Conservation (phyloP, 1,140 invertebrate species). For the Macrosteles quadrilineatus region DNA sequence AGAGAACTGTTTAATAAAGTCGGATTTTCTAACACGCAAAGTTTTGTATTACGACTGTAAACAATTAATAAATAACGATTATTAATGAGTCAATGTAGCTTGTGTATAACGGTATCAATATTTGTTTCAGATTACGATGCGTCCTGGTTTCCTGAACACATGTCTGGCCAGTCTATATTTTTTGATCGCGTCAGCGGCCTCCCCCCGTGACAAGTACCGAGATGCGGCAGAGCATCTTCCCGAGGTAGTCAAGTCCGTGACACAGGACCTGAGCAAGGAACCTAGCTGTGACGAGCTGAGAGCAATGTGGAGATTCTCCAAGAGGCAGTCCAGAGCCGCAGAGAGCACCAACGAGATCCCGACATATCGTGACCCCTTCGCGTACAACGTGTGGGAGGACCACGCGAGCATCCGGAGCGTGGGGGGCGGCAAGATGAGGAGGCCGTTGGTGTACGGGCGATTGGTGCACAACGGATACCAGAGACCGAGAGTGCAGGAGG, state of each 20-base stretch:
- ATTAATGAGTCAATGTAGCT: too few species aligned
- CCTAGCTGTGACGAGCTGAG: conserved; percentile 84
- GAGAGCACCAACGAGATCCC: conserved; percentile 84
- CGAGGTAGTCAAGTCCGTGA: conserved; percentile 7
- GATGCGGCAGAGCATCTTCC: not conserved
- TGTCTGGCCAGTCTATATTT: conserved; percentile 34
- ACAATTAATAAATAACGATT: too few species aligned
- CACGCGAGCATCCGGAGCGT: conserved; percentile 37
- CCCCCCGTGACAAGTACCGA: conserved; percentile 29
- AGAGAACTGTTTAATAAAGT: too few species aligned
- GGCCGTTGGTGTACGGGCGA: conserved; percentile 59
- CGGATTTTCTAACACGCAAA: too few species aligned
- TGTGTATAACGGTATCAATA: too few species aligned
- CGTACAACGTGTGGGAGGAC: conserved; percentile 74
- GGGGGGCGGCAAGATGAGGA: conserved; percentile 44
- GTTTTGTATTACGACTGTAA: too few species aligned
- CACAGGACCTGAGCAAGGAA: conserved; percentile 56
- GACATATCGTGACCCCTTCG: conserved; percentile 75
- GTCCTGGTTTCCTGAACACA: conserved; percentile 31
- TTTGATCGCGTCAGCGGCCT: conserved; percentile 32
- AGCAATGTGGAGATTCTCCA: conserved; percentile 90
- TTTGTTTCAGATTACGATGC: conserved; percentile 34
- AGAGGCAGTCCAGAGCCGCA: conserved; percentile 80
- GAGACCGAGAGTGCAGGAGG: conserved; percentile 47
- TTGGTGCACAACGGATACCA: conserved; percentile 60